Conservation (phyloP, 2,888 invertebrate genomes). For the Copidosoma aretas region DNA sequence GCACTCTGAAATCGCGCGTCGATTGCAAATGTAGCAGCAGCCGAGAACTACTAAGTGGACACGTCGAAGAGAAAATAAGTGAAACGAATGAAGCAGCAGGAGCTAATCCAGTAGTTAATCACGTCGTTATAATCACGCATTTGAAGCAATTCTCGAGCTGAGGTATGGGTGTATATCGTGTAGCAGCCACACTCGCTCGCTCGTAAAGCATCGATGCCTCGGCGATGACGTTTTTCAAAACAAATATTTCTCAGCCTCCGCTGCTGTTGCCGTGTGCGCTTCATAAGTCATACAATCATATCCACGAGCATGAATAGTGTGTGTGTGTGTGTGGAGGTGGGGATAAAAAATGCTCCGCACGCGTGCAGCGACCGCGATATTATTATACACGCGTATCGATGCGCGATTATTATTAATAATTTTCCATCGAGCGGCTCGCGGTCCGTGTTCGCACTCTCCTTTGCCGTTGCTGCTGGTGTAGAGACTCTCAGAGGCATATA, state of each 20-base stretch:
- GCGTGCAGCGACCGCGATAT: neutral
- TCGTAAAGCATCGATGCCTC: neutral
- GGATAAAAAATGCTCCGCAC: neutral
- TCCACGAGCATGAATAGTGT: neutral
- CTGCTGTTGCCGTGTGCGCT: no score
- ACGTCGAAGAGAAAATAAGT: no score
- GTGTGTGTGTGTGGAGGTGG: neutral
- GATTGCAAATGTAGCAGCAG: no score
- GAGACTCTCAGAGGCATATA: slow-evolving; percentile 6
- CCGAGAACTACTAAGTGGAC: no score
- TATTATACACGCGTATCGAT: slow-evolving; percentile 3
- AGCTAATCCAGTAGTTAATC: slow-evolving; percentile 10
- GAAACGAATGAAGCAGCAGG: neutral
- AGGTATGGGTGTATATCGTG: neutral
- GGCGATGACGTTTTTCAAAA: slow-evolving; percentile 13
- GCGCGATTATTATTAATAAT: slow-evolving; percentile 14
- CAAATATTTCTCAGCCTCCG: neutral
- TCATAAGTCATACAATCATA: no score
- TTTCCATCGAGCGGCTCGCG: slow-evolving; percentile 3
- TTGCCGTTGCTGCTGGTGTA: no score
- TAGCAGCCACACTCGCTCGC: neutral
- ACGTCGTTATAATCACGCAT: neutral
- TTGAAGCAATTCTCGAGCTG: neutral
- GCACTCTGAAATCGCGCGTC: no score
- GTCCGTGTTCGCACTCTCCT: neutral